These are phyloP conservation scores for Cylindroiulus punctatus DNA, from an alignment of 2,888 invertebrate genomes.

Conservation along the genomic window DNA sequence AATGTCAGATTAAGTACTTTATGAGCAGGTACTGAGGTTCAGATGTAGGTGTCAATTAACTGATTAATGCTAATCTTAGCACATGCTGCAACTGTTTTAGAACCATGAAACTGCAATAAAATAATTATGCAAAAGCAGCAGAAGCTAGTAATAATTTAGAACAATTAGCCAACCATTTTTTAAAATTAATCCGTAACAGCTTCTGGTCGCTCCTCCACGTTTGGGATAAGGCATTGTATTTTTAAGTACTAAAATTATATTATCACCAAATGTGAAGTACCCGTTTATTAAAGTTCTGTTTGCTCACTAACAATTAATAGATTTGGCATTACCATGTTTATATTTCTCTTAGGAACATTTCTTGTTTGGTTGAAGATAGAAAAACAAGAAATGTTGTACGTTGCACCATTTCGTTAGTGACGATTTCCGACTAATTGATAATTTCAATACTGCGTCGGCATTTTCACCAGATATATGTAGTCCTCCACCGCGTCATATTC, in stretches of 20 bases:
- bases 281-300: not conserved
- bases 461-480: not conserved
- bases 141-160: not conserved
- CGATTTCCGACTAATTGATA: not conserved
- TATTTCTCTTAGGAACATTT: not conserved
- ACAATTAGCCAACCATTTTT: not conserved
- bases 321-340: not conserved
- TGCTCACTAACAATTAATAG: conserved; percentile 14
- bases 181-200: not conserved
- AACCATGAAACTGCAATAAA: not conserved
- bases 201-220: not conserved
- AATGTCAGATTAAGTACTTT: not conserved
- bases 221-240: not conserved
- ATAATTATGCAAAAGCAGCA: not conserved
- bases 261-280: not conserved
- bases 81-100: not conserved
- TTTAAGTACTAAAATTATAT: not conserved
- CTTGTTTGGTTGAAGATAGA: not conserved
- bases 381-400: not conserved
- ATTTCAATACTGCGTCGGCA: not conserved
- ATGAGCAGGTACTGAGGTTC: no score
- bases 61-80: not conserved
- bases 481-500: not conserved
- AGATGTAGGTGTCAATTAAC: not conserved
- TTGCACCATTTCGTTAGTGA: not conserved